These are phyloP conservation scores for Myathropa florea DNA, from an alignment of 2,888 invertebrate species.

Conservation along the genomic window DNA sequence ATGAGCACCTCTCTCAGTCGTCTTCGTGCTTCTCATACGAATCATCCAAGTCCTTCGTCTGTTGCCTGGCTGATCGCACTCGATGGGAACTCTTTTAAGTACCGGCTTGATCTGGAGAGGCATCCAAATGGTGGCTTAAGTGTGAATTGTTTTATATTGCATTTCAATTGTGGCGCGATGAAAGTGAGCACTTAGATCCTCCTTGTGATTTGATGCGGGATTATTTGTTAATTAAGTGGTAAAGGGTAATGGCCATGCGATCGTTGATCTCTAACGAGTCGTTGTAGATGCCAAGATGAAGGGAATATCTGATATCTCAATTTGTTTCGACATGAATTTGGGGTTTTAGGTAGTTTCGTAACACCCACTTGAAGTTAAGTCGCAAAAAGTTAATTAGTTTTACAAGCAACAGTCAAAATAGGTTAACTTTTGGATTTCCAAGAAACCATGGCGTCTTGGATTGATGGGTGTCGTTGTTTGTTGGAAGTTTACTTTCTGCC, in stretches of 20 bases:
- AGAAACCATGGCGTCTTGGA: background rate
- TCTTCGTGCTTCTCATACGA: background rate
- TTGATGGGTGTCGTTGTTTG: too few relatives aligned
- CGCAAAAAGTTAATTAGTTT: background rate
- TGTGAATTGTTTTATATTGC: slow-evolving; percentile 22
- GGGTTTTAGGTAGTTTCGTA: background rate
- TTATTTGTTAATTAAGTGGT: slow-evolving; percentile 9
- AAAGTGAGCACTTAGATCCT: background rate
- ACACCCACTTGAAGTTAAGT: background rate
- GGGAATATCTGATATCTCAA: background rate
- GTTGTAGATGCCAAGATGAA: background rate
- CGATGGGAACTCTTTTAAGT: background rate
- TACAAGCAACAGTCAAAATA: background rate
- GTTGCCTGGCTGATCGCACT: background rate
- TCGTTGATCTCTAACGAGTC: background rate
- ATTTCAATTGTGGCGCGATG: background rate
- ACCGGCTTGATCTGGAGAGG: background rate
- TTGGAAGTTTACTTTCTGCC: too few relatives aligned
- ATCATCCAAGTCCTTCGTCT: slow-evolving; percentile 1
- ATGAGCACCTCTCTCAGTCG: background rate
- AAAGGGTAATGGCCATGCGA: background rate
- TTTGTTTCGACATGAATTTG: background rate
- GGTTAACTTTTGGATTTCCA: background rate
- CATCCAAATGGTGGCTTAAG: background rate
- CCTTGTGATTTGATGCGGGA: background rate